Conservation (phyloP, 2,797 vertebrate species). For the Bradypus variegatus region DNA sequence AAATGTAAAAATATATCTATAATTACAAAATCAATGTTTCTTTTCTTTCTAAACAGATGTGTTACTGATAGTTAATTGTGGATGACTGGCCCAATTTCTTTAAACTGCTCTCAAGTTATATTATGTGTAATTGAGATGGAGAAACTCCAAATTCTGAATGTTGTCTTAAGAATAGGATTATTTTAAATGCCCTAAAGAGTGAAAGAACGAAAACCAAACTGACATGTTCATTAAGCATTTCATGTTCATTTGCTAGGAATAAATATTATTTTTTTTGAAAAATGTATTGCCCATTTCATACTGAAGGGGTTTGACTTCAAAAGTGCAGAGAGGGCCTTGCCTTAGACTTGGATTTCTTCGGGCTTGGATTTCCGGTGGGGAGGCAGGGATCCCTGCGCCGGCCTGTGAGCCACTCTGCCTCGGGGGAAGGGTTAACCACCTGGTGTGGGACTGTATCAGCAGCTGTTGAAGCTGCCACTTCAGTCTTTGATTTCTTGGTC, state of each 20-base stretch:
- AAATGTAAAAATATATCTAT: not conserved
- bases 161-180: conserved; percentile 26
- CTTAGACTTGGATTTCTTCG: too few species aligned
- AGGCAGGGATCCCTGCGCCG: not conserved
- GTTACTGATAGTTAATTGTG: conserved; percentile 42
- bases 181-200: conserved; percentile 36
- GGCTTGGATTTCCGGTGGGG: not conserved
- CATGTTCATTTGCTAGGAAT: conserved; percentile 34
- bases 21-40: conserved; percentile 31
- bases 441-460: conserved; percentile 19
- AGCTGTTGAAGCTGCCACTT: conserved; percentile 7
- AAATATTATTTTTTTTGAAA: not conserved
- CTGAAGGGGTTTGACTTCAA: conserved; percentile 1
- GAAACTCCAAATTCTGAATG: conserved; percentile 19
- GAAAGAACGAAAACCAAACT: conserved; percentile 3
- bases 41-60: conserved; percentile 43
- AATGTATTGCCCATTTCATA: not conserved
- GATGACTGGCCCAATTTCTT: conserved; percentile 41
- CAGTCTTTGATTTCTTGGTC: conserved; percentile 1
- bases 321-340: not conserved
- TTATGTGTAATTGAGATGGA: conserved; percentile 20
- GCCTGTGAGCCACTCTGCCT: not conserved
- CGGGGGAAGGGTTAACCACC: not conserved
- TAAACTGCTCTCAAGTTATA: not conserved
- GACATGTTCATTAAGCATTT: conserved; percentile 21